Evolutionary conservation across 2,888 invertebrate species (phyloP), one percentile per base, ranked within the genome.

Genomic region (Cryptocephalus moraei): DNA sequence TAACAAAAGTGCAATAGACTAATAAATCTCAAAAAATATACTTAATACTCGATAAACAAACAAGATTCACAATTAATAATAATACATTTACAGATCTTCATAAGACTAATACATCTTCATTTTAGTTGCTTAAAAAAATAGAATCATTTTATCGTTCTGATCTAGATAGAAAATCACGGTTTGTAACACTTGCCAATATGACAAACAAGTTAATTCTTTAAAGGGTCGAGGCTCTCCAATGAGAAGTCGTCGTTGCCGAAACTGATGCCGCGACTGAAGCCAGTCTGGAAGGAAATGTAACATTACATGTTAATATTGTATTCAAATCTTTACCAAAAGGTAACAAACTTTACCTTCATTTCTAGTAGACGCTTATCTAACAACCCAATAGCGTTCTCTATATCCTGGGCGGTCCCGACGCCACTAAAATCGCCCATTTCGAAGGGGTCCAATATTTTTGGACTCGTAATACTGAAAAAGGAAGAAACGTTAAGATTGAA

Each of bases 231-330:
- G 72, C 91, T 91, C 69, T 92, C 93, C 72, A 94, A 75, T 58
- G 90, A 89, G 75, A 95, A 95, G 75, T 94, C 93, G 70, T 93
- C 93, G 67, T 89, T 87, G 62, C 89, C 90, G 73, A 91, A 87
- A 54, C 86, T 80, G 64, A 91, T 77, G 57, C 91, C 91, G 72
- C 87, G 79, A 72, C 86, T 89, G 73, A 91, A 91, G 57, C 91
- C 91, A 74, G 86, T 91, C 92, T 93, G 76, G 43, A 73, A 78
- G 67, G 56, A 58, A 57, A 50, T 11, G 22, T 12, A 33, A 12
- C n/a, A n/a, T n/a, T n/a, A n/a, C n/a, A n/a, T 43, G 13, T 2
- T 10, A 4, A 42, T 42, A 31, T 31, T 32, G n/a, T 13, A 22
- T 22, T 22, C 22, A 22, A 22, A 22, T 9, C 44, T 11, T 36